Evolutionary conservation across 2,888 invertebrate species (phyloP).

Genomic region (Argyra leucocephala): DNA sequence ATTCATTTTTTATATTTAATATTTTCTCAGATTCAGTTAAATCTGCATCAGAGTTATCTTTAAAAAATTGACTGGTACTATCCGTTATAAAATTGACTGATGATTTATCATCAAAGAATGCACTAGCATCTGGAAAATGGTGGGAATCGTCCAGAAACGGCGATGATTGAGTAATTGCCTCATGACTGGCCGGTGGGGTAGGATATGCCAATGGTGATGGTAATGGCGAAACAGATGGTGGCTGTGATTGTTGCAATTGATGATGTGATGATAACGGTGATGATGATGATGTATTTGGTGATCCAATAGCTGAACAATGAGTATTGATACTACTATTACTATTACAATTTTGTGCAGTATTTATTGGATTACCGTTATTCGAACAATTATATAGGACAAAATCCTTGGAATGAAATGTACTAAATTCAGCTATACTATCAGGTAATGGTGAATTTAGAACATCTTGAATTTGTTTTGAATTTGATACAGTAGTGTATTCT

Average conservation of each 20-base stretch:
- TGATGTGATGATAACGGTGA: constrained; percentile 22
- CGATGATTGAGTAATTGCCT: constrained; percentile 50
- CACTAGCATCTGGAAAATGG: constrained; percentile 38
- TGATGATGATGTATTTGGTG: constrained; percentile 32
- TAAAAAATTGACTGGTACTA: constrained; percentile 33
- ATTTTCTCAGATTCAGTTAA: constrained; percentile 40
- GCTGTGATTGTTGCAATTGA: constrained; percentile 23
- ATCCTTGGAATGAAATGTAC: constrained; percentile 60
- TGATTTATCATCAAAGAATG: constrained; percentile 40
- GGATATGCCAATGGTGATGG: constrained; percentile 70
- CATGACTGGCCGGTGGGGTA: constrained; percentile 80
- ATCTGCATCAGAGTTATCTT: constrained; percentile 28
- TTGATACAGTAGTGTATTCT: constrained; percentile 25
- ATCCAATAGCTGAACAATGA: constrained; percentile 40
- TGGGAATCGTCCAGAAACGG: constrained; percentile 42
- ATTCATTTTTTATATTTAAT: constrained; percentile 36
- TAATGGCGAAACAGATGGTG: constrained; percentile 51
- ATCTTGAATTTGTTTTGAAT: constrained; percentile 52
- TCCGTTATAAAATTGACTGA: constrained; percentile 32
- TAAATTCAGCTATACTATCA: constrained; percentile 72
- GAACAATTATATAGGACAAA: constrained; percentile 42
- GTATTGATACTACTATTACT: constrained; percentile 35
- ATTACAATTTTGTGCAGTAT: constrained; percentile 25
- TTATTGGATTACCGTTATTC: constrained; percentile 40
- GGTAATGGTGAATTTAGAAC: constrained; percentile 69